Evolutionary conservation across 2,113 vertebrate species (phyloP).

Genomic region (Taurulus bubalis): DNA sequence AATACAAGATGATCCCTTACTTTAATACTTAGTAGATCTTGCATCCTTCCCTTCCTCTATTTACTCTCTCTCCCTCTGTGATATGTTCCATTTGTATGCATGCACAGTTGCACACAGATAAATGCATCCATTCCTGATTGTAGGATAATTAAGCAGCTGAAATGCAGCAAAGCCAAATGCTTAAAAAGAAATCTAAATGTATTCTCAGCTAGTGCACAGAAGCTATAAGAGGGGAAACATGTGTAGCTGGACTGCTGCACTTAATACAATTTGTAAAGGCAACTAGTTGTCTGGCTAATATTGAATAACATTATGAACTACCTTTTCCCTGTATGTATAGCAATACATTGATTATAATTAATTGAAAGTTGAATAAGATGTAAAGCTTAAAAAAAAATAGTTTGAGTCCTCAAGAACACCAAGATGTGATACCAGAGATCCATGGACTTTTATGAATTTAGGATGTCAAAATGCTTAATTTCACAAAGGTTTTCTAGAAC

Average conservation of each 20-base stretch:
- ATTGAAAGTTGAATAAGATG: too few relatives aligned
- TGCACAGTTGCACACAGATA: not conserved
- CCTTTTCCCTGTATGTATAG: too few relatives aligned
- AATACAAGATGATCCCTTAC: conserved; percentile 33
- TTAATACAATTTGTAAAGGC: conserved; percentile 1
- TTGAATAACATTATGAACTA: not conserved
- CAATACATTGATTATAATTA: too few relatives aligned
- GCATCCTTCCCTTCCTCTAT: not conserved
- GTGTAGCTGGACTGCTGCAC: not conserved
- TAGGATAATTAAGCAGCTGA: not conserved
- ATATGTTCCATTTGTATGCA: conserved; percentile 3
- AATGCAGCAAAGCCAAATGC: conserved; percentile 1
- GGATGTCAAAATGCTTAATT: not conserved
- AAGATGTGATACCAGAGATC: not conserved
- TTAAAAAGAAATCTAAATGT: not conserved
- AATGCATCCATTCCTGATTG: not conserved
- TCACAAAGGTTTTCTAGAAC: not conserved
- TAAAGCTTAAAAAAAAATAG: not conserved
- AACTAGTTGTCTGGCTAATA: not conserved
- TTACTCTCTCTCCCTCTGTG: conserved; percentile 15
- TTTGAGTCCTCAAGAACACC: not conserved
- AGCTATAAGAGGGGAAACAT: not conserved
- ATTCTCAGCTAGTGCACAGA: not conserved
- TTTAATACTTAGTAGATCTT: conserved; percentile 31
- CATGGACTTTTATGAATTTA: not conserved